These are phyloP conservation scores for Pipistrellus pipistrellus DNA, from an alignment of 2,797 vertebrate genomes.

Conservation along the genomic window DNA sequence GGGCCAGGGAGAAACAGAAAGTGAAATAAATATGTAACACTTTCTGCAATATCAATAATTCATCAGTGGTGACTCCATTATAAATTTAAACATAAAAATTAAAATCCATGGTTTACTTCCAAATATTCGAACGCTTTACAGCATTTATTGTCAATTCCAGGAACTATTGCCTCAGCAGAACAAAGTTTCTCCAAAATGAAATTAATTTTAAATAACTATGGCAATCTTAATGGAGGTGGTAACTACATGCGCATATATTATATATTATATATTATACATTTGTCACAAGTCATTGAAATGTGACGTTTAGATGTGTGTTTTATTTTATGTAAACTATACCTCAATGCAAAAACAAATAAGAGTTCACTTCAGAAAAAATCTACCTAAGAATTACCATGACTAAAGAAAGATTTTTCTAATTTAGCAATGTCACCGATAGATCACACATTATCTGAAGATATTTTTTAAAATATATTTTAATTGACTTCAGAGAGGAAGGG, in stretches of 20 bases:
- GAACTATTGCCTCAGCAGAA: neutral
- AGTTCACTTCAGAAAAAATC: neutral
- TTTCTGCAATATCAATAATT: neutral
- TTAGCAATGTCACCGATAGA: neutral
- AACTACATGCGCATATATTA: neutral
- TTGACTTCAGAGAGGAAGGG: too few relatives aligned
- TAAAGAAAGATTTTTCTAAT: neutral
- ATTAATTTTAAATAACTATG: slow-evolving; percentile 4
- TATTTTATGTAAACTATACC: neutral
- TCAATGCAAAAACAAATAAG: neutral
- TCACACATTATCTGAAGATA: slow-evolving; percentile 23
- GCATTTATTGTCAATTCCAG: neutral
- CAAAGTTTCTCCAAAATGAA: slow-evolving; percentile 25
- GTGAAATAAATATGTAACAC: neutral
- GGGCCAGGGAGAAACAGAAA: neutral
- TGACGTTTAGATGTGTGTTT: neutral
- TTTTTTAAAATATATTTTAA: neutral
- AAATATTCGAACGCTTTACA: slow-evolving; percentile 38
- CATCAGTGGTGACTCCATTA: neutral
- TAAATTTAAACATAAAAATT: slow-evolving; percentile 17
- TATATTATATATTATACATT: neutral
- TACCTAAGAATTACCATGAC: neutral
- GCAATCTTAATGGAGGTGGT: neutral
- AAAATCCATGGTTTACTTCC: slow-evolving; percentile 13
- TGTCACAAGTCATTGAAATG: neutral